A percentile compares a stretch with the other conserved stretches of the same genome.
Evolutionary conservation across 30 jellyfish, hydroid and myxozoan species (phyloP).

Genomic region (Sanderia malayensis): DNA sequence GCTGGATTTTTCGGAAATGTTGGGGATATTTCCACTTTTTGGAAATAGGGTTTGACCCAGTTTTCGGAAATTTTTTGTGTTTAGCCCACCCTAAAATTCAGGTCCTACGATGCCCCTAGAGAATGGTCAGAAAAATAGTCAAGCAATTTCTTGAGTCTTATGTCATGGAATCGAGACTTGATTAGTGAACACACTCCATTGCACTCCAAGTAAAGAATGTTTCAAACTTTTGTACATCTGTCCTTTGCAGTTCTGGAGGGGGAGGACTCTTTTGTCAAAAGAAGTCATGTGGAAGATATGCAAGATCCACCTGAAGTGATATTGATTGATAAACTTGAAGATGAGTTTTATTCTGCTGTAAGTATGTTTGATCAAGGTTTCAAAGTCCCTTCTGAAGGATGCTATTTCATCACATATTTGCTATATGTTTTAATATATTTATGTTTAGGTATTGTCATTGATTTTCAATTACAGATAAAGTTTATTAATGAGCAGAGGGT

Average conservation of each 20-base stretch:
- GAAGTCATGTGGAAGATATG: slow-evolving; percentile 11
- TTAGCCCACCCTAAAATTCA: too few relatives aligned
- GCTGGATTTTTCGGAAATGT: too few relatives aligned
- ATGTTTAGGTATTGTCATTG: not conserved
- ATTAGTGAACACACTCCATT: too few relatives aligned
- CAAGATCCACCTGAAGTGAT: slow-evolving; percentile 45
- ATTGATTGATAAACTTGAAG: slow-evolving; percentile 39
- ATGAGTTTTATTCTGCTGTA: slow-evolving; percentile 48
- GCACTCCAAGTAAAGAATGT: too few relatives aligned
- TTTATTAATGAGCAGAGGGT: slow-evolving; percentile 58
- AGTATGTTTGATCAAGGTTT: not conserved
- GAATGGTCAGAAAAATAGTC: not conserved
- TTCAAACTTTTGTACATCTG: too few relatives aligned
- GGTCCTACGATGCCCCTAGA: not conserved
- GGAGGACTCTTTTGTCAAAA: slow-evolving; percentile 24
- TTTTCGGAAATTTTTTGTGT: not conserved
- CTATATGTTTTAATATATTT: not conserved
- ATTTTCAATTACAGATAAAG: slow-evolving; percentile 15
- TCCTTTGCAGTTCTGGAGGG: slow-evolving; percentile 24
- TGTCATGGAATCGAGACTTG: not conserved
- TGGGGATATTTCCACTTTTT: too few relatives aligned
- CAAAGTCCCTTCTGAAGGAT: not conserved
- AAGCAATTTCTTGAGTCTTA: too few relatives aligned
- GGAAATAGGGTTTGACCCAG: not conserved
- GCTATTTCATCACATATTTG: not conserved